Evolutionary conservation across 2,113 vertebrate species (phyloP), one percentile per base, ranked within the genome.

Genomic region (Dipodomys ordii): DNA sequence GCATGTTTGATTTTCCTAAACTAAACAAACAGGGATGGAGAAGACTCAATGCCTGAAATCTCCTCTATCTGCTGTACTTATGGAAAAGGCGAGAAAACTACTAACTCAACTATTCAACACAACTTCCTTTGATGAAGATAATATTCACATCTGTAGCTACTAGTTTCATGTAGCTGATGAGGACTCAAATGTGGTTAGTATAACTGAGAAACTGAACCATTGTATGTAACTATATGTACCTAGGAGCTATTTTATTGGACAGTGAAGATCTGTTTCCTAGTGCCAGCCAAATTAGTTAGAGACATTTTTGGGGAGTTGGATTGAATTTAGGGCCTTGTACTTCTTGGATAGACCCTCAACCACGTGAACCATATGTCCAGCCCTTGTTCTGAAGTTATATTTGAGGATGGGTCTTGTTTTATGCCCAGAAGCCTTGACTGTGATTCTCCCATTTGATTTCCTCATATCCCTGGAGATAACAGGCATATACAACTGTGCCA

Each of bases 91-190:
- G 80, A 78, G 79, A 82, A 12, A 53, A 80, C 71, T 7, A 46
- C 35, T 76, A 90, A 49, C 49, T 69, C 83, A 87, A 64, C n/a
- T 80, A 76, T 64, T 4, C 49, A 65, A 18, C 74, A 85, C 20
- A 87, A 81, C 19, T 67, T 72, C 13, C 64, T 83, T 71, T 30
- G 2, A 46, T 87, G 85, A 89, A 89, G 27, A 13, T 80, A 60
- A 94, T 57, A 9, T 71, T 64, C 18, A 32, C 82, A 44, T 92
- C 7, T 39, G 15, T 77, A 87, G 23, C 35, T 60, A 78, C 11
- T 82, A 93, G 20, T 22, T 49, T 49, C 57, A 35, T 92, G 57
- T 94, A 25, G 20, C 9, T 74, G 78, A 69, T 90, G 60, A 88
- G 6, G 9, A 78, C 62, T 76, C 79, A 20, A 72, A 68, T 71